Base-by-base conservation (phyloP, 2,113 vertebrate species). In the Murina feae region DNA sequence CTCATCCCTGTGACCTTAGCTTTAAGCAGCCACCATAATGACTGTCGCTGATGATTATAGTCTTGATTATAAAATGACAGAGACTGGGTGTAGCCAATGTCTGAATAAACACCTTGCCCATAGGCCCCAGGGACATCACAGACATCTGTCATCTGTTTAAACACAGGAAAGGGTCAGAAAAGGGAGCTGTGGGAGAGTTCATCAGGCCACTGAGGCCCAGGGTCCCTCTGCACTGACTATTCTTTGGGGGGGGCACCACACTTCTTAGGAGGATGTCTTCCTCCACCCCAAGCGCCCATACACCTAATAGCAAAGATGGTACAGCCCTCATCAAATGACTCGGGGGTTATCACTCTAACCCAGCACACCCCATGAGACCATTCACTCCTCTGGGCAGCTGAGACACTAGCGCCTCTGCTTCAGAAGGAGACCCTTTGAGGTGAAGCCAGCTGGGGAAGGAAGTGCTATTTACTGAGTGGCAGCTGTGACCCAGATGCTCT, bases 21-120 rank as follows among this genome's bases (percentile, higher is more conserved):
- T 82, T 87, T 44, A 53, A 58, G 68, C 69, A 66, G 76, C 58
- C 20, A 4, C 76, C 84, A 6, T 95, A 97, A 97, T 95, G 84
- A 94, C 92, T 58, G 68, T 74, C 47, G 23, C 95, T 51, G 72
- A 30, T 25, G 32, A 85, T 92, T 93, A 42, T 21, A 90, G 92
- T 76, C 68, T 90, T 78, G 85, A 47, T 66, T 93, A 90, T 94
- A 95, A 92, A 86, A 65, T 95, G 72, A 93, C 72, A 93, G 89
- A 89, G 83, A 78, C 9, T 12, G 23, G 60, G 44, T 51, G 53
- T 76, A 81, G 76, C 78, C 5, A 4, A 23, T 42, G 44, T 80
- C 93, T 88, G 86, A 78, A 55, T 39, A 89, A 91, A 86, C 66
- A 93, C 82, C 84, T 79, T 72, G 81, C 72, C 68, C 14, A 20